Evolutionary conservation across 2,113 vertebrate species (phyloP), one percentile per base, ranked within the genome.

Genomic region (Heteronetta atricapilla): DNA sequence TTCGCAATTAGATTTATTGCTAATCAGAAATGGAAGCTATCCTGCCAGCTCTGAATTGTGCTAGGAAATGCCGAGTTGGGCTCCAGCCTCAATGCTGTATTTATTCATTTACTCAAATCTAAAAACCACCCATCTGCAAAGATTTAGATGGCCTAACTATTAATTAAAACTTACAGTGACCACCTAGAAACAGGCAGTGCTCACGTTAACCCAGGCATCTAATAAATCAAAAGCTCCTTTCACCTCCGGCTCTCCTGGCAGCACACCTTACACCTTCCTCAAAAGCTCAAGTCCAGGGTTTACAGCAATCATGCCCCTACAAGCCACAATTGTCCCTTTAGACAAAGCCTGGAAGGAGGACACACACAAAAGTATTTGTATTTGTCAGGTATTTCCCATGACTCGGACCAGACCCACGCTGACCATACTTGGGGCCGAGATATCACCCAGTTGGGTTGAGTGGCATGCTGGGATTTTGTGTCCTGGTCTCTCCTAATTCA

Each of bases 1-100:
- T 91, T 92, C 1, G 6, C 89, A 92, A 87, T 95, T 92, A 95
- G 48, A 84, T 96, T 95, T 92, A 90, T 96, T 62, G 42, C 88
- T 94, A 92, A 96, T 92, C 80, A 93, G 72, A 93, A 97, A 79
- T 73, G 62, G 83, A 87, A 96, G 40, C 19, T 66, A 76, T 59
- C 53, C 50, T 93, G 86, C 86, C 90, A 92, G 69, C 50, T 90
- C 86, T 87, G 88, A 90, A 87, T 29, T 82, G 48, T 1, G 1
- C 31, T 87, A 82, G 34, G 66, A 94, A 90, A 89, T 36, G 21
- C 3, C 0, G 0, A 42, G 66, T 79, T 75, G 60, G 44, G 66
- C 40, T 95, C 77, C 75, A 90, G 29, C 16, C 25, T 80, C 82
- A 80, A 79, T 77, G 72, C 31, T 69, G 11, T 62, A 69, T 76